Evolutionary conservation across 2,888 invertebrate species (phyloP).

Genomic region (Watsonalla binaria): DNA sequence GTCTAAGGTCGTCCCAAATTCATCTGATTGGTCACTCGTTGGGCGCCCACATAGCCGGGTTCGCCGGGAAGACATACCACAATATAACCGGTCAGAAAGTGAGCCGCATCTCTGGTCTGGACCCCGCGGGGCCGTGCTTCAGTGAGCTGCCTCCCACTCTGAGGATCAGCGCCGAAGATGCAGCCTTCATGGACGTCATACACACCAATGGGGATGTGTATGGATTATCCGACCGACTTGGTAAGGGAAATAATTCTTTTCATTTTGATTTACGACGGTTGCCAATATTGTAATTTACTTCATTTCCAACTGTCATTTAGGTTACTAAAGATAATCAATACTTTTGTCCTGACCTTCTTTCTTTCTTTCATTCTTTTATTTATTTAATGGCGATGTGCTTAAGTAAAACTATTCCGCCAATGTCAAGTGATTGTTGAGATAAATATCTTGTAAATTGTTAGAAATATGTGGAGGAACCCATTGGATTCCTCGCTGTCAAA

Average conservation of each 20-base stretch:
- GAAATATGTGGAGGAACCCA: no score
- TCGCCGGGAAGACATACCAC: constrained; percentile 49
- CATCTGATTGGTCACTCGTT: constrained; percentile 70
- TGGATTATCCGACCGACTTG: constrained; percentile 46
- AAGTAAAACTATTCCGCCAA: no score
- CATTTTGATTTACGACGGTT: no score
- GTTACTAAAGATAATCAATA: no score
- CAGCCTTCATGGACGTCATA: constrained; percentile 54
- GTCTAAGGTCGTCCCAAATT: constrained; percentile 39
- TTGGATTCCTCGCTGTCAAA: no score
- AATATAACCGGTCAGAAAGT: constrained; percentile 39
- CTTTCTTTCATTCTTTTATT: no score
- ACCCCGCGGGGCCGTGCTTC: constrained; percentile 72
- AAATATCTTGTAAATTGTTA: no score
- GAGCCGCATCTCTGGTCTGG: constrained; percentile 56
- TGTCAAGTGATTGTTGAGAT: no score
- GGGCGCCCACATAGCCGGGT: constrained; percentile 60
- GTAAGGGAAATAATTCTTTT: constrained; percentile 28
- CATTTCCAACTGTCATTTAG: no score
- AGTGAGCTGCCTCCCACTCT: constrained; percentile 35
- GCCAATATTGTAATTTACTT: no score
- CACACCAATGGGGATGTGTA: constrained; percentile 59
- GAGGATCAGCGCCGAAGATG: constrained; percentile 44
- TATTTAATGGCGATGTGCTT: no score
- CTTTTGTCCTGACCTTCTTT: no score